phyloP scores from a whole-genome alignment of 2,888 invertebrate genomes.

The Lasioglossum oenotherae region DNA sequence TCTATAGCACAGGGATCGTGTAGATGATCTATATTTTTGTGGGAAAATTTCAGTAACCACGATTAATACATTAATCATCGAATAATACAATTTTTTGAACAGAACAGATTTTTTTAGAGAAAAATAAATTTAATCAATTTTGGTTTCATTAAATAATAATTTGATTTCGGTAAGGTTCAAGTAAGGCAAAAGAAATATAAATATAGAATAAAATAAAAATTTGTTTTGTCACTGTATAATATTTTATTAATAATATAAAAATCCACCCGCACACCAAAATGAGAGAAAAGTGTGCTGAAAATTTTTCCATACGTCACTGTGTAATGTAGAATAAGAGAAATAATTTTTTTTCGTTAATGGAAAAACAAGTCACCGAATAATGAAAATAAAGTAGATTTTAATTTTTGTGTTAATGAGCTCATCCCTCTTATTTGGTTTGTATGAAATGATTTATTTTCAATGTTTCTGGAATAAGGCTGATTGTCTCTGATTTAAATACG shows the following conservation, averaged over 20 bases:
- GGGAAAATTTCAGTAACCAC: background rate
- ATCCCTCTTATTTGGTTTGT: rapidly evolving
- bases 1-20: background rate
- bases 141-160: background rate
- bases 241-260: background rate
- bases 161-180: background rate
- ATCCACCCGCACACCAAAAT: background rate
- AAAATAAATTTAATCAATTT: background rate
- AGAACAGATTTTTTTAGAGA: no score
- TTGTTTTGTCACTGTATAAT: no score
- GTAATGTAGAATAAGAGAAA: background rate
- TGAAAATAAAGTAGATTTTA: no score
- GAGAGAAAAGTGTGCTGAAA: background rate
- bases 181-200: background rate
- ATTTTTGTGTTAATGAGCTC: background rate
- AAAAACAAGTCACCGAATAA: background rate
- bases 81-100: no score
- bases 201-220: background rate
- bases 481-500: background rate
- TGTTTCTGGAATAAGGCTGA: background rate
- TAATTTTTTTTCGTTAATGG: background rate
- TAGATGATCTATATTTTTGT: background rate
- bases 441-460: background rate
- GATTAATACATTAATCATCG: background rate
- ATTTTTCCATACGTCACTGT: background rate